These are phyloP conservation scores for Hypomecis punctinalis DNA, from an alignment of 2,888 invertebrate genomes.

Conservation along the genomic window DNA sequence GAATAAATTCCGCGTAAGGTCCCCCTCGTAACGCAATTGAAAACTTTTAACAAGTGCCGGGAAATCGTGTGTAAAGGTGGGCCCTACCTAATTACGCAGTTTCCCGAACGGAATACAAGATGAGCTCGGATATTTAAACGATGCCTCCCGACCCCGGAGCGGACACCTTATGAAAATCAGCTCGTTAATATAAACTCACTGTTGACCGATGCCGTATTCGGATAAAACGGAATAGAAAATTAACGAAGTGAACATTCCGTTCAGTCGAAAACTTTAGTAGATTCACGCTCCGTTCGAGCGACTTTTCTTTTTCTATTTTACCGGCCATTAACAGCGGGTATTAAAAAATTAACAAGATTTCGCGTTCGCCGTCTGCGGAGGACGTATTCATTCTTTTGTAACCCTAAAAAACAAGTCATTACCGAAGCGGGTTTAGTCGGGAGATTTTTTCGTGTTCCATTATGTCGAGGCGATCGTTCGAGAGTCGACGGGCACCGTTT, in stretches of 20 bases:
- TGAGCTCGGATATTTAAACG: conserved; percentile 78
- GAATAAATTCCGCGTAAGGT: conserved; percentile 83
- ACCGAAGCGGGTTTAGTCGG: conserved; percentile 78
- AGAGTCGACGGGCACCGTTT: conserved; percentile 70
- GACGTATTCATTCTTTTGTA: conserved; percentile 82
- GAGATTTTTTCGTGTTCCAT: conserved; percentile 78
- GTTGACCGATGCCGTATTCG: conserved; percentile 60
- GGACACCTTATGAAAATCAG: conserved; percentile 67
- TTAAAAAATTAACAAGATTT: conserved; percentile 79
- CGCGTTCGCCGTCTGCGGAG: conserved; percentile 72
- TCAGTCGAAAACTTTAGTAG: conserved; percentile 46
- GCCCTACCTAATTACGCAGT: conserved; percentile 75
- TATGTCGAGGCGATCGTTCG: conserved; percentile 78
- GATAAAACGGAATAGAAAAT: conserved; percentile 49
- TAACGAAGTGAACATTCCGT: conserved; percentile 47
- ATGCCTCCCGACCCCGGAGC: conserved; percentile 44
- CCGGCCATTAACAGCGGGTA: conserved; percentile 73
- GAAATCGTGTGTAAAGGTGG: conserved; percentile 84
- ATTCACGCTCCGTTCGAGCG: conserved; percentile 57
- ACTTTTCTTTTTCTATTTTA: conserved; percentile 50
- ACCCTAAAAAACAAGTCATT: conserved; percentile 85
- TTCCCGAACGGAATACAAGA: conserved; percentile 74
- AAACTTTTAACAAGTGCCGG: conserved; percentile 84
- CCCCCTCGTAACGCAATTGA: conserved; percentile 82
- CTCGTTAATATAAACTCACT: conserved; percentile 68